phyloP scores from a whole-genome alignment of 2,797 vertebrate genomes.

The Phrynocephalus vlangalii region DNA sequence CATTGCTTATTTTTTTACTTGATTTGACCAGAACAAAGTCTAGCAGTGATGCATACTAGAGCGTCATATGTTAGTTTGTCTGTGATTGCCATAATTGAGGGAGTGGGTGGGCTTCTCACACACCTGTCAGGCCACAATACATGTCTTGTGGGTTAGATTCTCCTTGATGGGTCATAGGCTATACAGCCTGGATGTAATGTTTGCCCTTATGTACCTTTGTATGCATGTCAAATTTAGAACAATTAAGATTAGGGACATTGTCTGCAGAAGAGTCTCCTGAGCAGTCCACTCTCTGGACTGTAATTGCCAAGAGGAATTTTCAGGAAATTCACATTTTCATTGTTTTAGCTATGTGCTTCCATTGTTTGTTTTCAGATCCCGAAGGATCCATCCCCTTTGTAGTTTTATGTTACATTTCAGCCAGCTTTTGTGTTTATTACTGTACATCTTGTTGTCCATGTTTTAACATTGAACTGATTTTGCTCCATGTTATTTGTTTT shows the following conservation, averaged over 20 bases:
- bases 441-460: conserved; percentile 66
- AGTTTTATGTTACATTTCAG: conserved; percentile 53
- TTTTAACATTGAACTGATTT: conserved; percentile 81
- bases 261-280: not conserved
- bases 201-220: not conserved
- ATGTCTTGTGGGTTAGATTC: not conserved
- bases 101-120: no score
- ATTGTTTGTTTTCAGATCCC: conserved; percentile 51
- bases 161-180: not conserved
- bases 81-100: not conserved
- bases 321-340: conserved; percentile 14
- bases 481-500: conserved; percentile 87
- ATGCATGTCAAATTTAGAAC: not conserved
- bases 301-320: not conserved
- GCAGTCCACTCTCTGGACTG: not conserved
- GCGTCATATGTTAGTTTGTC: not conserved
- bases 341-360: conserved; percentile 22
- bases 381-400: conserved; percentile 51
- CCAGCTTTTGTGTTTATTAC: conserved; percentile 63
- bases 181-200: not conserved
- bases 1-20: no score
- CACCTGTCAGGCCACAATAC: not conserved
- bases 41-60: no score
- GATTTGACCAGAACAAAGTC: not conserved
- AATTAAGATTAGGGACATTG: conserved; percentile 9